phyloP scores from a whole-genome alignment of 2,888 invertebrate genomes.

The Tridacna crocea region DNA sequence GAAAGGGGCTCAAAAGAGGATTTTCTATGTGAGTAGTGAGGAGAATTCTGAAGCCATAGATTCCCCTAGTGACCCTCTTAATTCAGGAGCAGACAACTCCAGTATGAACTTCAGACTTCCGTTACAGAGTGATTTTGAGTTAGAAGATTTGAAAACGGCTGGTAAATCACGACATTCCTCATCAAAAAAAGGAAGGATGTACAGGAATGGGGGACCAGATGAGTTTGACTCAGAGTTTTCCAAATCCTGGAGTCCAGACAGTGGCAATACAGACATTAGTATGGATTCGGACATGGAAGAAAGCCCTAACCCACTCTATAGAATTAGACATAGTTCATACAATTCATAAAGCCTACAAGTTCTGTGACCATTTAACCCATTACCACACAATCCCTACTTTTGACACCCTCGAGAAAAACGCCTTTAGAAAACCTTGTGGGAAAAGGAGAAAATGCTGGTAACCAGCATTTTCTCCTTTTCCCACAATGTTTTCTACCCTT shows the following conservation, averaged over 20 bases:
- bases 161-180: conserved; percentile 12
- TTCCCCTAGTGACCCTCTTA: conserved; percentile 61
- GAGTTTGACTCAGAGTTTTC: conserved; percentile 53
- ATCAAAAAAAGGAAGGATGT: conserved; percentile 5
- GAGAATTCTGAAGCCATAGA: conserved; percentile 74
- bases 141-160: conserved; percentile 49
- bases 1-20: conserved; percentile 53
- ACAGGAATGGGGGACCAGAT: conserved; percentile 45
- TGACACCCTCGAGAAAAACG: background rate
- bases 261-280: conserved; percentile 37
- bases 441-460: background rate
- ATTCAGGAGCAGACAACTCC: conserved; percentile 25
- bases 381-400: background rate
- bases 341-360: background rate
- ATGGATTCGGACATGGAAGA: conserved; percentile 55
- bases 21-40: conserved; percentile 80
- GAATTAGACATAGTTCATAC: conserved; percentile 48
- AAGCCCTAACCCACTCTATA: conserved; percentile 65
- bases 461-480: background rate
- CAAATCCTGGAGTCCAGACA: conserved; percentile 49
- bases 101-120: conserved; percentile 52
- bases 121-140: conserved; percentile 40
- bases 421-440: conserved; percentile 9
- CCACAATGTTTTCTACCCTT: conserved; percentile 14
- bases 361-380: background rate